Percentiles rank a stretch among this genome's conserved stretches.
Conservation (phyloP, 2,113 vertebrate species). For the Pipa parva region DNA sequence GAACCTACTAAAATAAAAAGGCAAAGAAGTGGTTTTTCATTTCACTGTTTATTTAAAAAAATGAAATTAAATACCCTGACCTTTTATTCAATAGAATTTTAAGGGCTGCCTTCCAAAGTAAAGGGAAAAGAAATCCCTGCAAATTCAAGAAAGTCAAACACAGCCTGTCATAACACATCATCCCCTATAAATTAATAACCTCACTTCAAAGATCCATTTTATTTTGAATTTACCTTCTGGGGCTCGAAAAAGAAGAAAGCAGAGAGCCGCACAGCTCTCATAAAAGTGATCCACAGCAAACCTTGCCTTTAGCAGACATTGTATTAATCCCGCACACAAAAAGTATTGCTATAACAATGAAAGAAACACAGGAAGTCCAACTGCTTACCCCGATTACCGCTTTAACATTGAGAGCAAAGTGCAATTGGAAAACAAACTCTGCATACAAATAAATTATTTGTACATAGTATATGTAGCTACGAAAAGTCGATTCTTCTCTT, state of each 20-base stretch:
- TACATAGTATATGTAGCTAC: too few species aligned
- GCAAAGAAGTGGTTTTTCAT: background rate
- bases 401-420: too few species aligned
- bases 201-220: slow-evolving; percentile 40
- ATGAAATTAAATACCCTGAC: slow-evolving; percentile 5
- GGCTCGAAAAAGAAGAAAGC: slow-evolving; percentile 19
- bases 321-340: slow-evolving; percentile 7
- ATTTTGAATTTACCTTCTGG: slow-evolving; percentile 37
- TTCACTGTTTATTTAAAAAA: slow-evolving; percentile 7
- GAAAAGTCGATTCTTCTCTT: too few species aligned
- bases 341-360: too few species aligned
- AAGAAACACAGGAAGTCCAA: too few species aligned
- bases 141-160: slow-evolving; percentile 1
- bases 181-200: slow-evolving; percentile 28
- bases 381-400: too few species aligned
- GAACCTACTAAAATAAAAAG: background rate
- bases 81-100: background rate
- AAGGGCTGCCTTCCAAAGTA: background rate
- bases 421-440: too few species aligned
- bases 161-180: slow-evolving; percentile 25
- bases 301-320: slow-evolving; percentile 5
- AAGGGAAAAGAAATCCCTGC: slow-evolving; percentile 3
- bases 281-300: slow-evolving; percentile 31
- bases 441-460: too few species aligned
- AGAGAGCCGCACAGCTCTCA: slow-evolving; percentile 23